A percentile compares a stretch with the other conserved stretches of the same genome.
These are phyloP conservation scores for Liodrosophila aerea DNA, from an alignment of 2,888 invertebrate species.

Conservation along the genomic window DNA sequence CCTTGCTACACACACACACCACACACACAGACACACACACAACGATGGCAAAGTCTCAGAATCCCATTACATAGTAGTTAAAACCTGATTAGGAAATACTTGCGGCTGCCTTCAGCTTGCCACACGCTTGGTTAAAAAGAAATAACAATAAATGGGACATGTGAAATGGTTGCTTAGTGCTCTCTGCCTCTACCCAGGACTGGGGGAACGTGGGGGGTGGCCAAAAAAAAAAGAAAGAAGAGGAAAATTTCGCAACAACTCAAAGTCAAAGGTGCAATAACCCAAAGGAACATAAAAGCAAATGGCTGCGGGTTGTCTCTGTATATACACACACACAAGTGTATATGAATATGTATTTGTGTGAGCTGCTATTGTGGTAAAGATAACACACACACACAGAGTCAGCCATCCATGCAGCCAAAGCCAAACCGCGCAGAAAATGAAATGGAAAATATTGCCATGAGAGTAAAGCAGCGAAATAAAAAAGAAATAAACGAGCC, in stretches of 20 bases:
- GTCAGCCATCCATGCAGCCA: slow-evolving; percentile 66
- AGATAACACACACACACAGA: slow-evolving; percentile 52
- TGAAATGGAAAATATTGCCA: slow-evolving; percentile 75
- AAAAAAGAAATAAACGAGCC: slow-evolving; percentile 72
- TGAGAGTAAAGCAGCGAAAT: slow-evolving; percentile 51
- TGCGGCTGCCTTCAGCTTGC: slow-evolving; percentile 52
- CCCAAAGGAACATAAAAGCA: slow-evolving; percentile 71
- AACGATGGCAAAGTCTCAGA: slow-evolving; percentile 47
- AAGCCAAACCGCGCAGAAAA: slow-evolving; percentile 76
- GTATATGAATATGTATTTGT: slow-evolving; percentile 31
- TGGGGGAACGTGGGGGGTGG: slow-evolving; percentile 25
- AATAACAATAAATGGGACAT: slow-evolving; percentile 75
- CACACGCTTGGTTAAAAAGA: slow-evolving; percentile 55
- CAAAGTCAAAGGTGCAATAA: slow-evolving; percentile 78
- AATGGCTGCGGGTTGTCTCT: slow-evolving; percentile 67
- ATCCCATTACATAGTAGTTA: slow-evolving; percentile 74
- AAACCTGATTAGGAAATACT: slow-evolving; percentile 77
- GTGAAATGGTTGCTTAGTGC: slow-evolving; percentile 56
- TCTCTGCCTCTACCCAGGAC: not conserved
- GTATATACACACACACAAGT: slow-evolving; percentile 17
- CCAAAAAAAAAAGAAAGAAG: slow-evolving; percentile 11
- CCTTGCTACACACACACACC: slow-evolving; percentile 60
- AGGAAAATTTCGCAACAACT: slow-evolving; percentile 52
- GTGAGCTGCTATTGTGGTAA: slow-evolving; percentile 64
- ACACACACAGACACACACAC: not conserved